Evolutionary conservation across 2,113 vertebrate species (phyloP).

Genomic region (Prionailurus viverrinus): DNA sequence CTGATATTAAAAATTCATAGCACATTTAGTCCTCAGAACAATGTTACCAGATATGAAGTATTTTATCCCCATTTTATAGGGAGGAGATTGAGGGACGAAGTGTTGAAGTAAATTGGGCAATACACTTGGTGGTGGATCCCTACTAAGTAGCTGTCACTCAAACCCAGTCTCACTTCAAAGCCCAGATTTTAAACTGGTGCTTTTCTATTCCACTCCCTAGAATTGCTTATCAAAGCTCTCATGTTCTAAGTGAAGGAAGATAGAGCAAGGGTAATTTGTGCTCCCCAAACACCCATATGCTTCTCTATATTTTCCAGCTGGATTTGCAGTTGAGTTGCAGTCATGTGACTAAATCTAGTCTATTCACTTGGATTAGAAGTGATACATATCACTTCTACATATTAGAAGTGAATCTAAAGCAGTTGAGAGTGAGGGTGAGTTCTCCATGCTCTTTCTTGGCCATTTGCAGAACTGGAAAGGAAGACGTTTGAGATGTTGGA

Average conservation of each 20-base stretch:
- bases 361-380: neutral
- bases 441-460: neutral
- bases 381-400: neutral
- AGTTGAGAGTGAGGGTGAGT: neutral
- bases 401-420: neutral
- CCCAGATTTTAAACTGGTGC: neutral
- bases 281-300: neutral
- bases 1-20: neutral
- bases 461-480: neutral
- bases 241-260: neutral
- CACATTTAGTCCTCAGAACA: neutral
- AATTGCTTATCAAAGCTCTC: neutral
- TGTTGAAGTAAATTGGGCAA: neutral
- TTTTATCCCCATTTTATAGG: neutral
- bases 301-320: neutral
- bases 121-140: neutral
- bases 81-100: neutral
- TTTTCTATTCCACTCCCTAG: neutral
- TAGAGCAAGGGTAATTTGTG: neutral
- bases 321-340: neutral
- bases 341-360: neutral
- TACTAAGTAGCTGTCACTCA: neutral
- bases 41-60: neutral
- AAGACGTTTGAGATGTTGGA: neutral
- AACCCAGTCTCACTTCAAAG: neutral